phyloP scores from a whole-genome alignment of 2,113 vertebrate genomes.

The Turnix velox region DNA sequence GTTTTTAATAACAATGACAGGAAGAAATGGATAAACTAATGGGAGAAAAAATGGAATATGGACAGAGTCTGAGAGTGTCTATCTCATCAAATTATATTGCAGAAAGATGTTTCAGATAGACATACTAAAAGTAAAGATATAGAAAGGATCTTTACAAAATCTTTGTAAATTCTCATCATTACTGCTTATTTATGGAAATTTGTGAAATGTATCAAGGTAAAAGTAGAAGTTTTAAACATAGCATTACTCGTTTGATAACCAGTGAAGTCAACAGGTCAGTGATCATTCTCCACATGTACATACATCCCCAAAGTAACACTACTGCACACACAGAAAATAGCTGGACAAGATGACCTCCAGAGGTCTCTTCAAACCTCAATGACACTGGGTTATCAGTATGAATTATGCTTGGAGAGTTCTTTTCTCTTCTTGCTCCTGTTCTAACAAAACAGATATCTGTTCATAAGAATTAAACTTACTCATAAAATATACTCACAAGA shows the following conservation, averaged over 20 bases:
- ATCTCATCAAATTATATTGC: neutral
- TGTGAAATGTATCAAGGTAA: neutral
- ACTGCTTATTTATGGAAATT: neutral
- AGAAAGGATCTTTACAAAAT: neutral
- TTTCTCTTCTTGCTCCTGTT: neutral
- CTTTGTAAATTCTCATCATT: neutral
- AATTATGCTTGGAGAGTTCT: fast-evolving
- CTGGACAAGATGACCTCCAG: neutral
- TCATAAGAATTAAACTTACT: neutral
- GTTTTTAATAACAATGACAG: neutral
- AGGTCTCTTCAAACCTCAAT: neutral
- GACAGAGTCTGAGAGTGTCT: neutral
- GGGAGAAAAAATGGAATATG: neutral
- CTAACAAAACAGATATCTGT: neutral
- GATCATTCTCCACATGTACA: neutral
- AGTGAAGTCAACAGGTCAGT: neutral
- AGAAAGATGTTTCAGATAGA: neutral
- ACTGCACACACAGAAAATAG: fast-evolving
- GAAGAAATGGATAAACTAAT: neutral
- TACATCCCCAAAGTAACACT: neutral
- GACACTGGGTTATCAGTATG: neutral
- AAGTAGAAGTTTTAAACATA: neutral
- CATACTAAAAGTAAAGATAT: neutral
- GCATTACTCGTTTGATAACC: neutral
- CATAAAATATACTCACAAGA: neutral